Base-by-base conservation (phyloP, 2,888 invertebrate species). In the Volucella bombylans region DNA sequence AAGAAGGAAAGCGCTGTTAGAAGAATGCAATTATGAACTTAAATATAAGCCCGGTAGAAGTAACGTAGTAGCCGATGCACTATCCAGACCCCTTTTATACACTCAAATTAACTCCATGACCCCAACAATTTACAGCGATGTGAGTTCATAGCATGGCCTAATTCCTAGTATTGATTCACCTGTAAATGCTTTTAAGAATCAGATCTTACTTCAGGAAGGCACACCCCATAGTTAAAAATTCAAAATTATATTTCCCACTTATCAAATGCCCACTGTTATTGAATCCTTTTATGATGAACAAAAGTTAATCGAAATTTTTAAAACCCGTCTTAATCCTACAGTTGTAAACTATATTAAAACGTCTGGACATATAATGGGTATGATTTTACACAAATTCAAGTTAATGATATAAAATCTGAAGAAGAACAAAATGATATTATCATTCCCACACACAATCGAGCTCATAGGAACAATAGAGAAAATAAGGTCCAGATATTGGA, bases 41-140 rank as follows among this genome's bases (percentile, higher is more conserved):
- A n/a, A n/a, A n/a, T n/a, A n/a, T n/a, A n/a, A n/a, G n/a, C n/a
- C n/a, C n/a, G n/a, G n/a, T n/a, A n/a, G n/a, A n/a, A n/a, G n/a
- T n/a, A n/a, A n/a, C n/a, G 87, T 88, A 11, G 86, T 90, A 31
- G 85, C 85, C 18, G 64, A 73, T 45, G 52, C 73, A 11, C 47
- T 74, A 8, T 81, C 81, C 10, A 47, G 69, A 45, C 68, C 57
- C 43, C 64, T 61, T 9, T 11, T 15, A 59, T 4, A 8, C 50
- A 11, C 65, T n/a, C 50, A 59, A 59, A 31, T 73, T 31, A 80
- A 80, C 45, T 72, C 67, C n/a, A 15, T 82, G 8, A 74, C 82
- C 4, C 18, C 55, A n/a, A 50, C 64, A 15, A 23, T 38, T 3
- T 74, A 74, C 47, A 81, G 68, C 41, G 65, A 43, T 39, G 68